phyloP scores from a whole-genome alignment of 2,888 invertebrate genomes.

The Hirtodrosophila duncani region DNA sequence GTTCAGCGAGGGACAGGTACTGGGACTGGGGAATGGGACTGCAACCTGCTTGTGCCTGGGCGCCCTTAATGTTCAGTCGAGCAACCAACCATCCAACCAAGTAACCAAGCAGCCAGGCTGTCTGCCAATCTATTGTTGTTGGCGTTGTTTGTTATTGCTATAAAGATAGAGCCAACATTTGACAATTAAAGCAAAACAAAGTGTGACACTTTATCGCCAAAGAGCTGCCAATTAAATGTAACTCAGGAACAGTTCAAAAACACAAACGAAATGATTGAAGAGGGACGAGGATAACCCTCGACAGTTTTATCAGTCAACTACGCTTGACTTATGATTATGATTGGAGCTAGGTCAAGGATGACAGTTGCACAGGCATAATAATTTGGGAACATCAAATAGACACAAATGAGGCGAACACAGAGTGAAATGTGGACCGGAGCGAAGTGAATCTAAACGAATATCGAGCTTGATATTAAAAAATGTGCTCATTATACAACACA shows the following conservation, averaged over 20 bases:
- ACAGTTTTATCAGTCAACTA: conserved; percentile 31
- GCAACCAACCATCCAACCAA: too few species aligned
- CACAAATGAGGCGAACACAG: neutral
- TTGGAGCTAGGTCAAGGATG: too few species aligned
- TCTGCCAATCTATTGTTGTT: conserved; percentile 42
- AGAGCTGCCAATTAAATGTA: conserved; percentile 37
- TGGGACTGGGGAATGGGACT: conserved; percentile 3
- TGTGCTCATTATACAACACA: too few species aligned
- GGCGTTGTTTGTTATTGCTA: conserved; percentile 29
- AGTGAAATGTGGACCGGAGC: too few species aligned
- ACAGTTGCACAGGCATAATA: too few species aligned
- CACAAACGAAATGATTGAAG: conserved; percentile 21
- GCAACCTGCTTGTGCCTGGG: neutral
- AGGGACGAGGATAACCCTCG: neutral
- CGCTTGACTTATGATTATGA: conserved; percentile 5
- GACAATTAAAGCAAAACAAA: conserved; percentile 57
- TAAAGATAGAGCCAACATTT: conserved; percentile 58
- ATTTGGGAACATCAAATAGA: neutral
- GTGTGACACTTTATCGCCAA: conserved; percentile 52
- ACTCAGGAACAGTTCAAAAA: too few species aligned
- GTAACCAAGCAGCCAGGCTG: conserved; percentile 65
- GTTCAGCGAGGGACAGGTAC: conserved; percentile 49
- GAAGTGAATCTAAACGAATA: too few species aligned
- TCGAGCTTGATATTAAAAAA: too few species aligned
- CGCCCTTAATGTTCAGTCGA: too few species aligned